phyloP scores from a whole-genome alignment of 2,888 invertebrate species.

The Apamea sordens region DNA sequence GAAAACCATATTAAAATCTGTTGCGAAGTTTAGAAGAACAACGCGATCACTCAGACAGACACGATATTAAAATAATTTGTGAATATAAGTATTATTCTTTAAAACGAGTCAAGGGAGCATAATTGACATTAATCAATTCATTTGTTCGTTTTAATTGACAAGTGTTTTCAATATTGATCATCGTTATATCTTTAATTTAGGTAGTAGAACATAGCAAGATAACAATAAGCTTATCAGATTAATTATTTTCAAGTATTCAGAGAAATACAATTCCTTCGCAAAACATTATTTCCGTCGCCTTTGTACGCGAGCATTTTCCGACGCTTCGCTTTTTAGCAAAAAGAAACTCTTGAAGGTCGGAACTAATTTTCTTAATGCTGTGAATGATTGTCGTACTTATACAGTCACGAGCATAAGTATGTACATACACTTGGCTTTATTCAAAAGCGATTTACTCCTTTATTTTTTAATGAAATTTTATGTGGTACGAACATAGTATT shows the following conservation, averaged over 20 bases:
- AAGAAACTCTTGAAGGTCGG: background rate
- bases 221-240: slow-evolving; percentile 10
- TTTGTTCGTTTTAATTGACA: slow-evolving; percentile 25
- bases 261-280: background rate
- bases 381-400: background rate
- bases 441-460: too few species aligned
- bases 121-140: background rate
- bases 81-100: background rate
- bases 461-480: too few species aligned
- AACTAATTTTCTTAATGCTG: slow-evolving; percentile 19
- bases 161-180: slow-evolving; percentile 29
- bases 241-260: background rate
- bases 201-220: slow-evolving; percentile 17
- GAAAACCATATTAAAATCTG: background rate
- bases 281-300: slow-evolving; percentile 9
- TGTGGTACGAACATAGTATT: too few species aligned
- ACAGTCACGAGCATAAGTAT: too few species aligned
- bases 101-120: background rate
- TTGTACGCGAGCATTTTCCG: slow-evolving; percentile 4
- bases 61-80: too few species aligned
- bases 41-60: too few species aligned
- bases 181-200: slow-evolving; percentile 23
- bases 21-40: background rate
- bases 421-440: too few species aligned
- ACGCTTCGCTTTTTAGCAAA: slow-evolving; percentile 30